Evolutionary conservation across 2,113 vertebrate species (phyloP), one percentile per base, ranked within the genome.

Genomic region (Haliaeetus leucogaster): DNA sequence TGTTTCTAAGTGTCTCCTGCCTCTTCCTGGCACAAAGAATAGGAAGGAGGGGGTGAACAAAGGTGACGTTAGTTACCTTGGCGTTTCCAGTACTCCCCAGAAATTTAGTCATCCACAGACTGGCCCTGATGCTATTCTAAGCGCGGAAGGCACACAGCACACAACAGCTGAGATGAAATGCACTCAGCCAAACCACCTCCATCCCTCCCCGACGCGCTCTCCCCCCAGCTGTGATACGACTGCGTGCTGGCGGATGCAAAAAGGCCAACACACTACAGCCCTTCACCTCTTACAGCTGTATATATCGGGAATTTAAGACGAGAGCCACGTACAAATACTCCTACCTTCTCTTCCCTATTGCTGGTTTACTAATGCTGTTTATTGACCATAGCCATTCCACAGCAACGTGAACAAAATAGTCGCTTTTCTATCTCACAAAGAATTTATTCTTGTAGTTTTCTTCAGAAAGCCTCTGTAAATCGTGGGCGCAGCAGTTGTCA

Each of bases 401-500:
- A 36, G 13, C 25, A 23, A 18, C 1, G 17, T 2, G 48, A 80
- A 65, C 15, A 23, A 45, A 65, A 47, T 2, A 27, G 16, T 2
- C 4, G 2, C 16, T 67, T 74, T 77, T 45, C 32, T 78, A 9
- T 9, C 22, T 70, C 59, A 66, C 13, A 58, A 43, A 29, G 6
- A 6, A 53, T 26, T 42, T 14, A 4, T 50, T 82, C 21, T 50
- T 68, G 22, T 23, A 12, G 13, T 53, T 89, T 77, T 52, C 23
- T 83, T n/a, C 13, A 38, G 43, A 77, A 81, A 56, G 1, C 2
- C 13, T 11, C 21, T 50, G 13, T 47, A 66, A 89, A 18, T 34
- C 40, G 9, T 0, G 2, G 42, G 14, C 0, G 0, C 20, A 83
- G 34, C 22, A 43, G 5, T 13, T 52, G 7, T 27, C 45, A 53